Percentiles rank a stretch among this genome's conserved stretches.
Conservation (phyloP, 2,113 vertebrate species). For the Leiothrix lutea region DNA sequence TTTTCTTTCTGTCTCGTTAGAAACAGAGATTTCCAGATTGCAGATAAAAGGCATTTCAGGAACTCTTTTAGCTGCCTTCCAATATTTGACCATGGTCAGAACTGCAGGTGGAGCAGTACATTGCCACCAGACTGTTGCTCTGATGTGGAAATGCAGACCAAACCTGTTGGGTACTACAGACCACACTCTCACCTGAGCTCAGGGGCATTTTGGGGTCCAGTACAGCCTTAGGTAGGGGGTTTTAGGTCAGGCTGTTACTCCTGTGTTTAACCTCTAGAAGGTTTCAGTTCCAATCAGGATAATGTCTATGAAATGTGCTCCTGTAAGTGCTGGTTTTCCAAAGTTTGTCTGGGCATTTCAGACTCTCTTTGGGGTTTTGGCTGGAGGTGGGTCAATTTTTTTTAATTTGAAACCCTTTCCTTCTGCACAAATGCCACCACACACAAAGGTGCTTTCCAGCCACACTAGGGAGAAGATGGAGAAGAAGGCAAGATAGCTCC, state of each 20-base stretch:
- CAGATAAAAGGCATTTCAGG: neutral
- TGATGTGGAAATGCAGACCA: fast-evolving
- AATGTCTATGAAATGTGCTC: neutral
- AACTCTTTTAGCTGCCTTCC: neutral
- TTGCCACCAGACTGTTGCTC: neutral
- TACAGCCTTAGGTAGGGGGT: neutral
- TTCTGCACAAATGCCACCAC: neutral
- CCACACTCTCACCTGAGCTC: neutral
- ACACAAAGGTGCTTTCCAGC: neutral
- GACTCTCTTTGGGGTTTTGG: neutral
- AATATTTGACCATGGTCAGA: neutral
- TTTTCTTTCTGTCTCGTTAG: neutral
- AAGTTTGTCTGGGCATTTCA: neutral
- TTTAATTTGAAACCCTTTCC: neutral
- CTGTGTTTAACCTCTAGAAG: neutral
- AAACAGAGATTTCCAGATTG: neutral
- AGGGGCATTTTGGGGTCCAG: neutral
- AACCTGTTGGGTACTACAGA: neutral
- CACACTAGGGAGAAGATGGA: neutral
- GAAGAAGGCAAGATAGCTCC: neutral
- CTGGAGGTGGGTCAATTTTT: neutral
- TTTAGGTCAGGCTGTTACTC: neutral
- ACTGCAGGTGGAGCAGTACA: neutral
- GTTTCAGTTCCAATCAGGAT: neutral
- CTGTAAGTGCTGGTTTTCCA: neutral